Conservation (phyloP, 2,888 invertebrate genomes). For the Alentia gelatinosa region DNA sequence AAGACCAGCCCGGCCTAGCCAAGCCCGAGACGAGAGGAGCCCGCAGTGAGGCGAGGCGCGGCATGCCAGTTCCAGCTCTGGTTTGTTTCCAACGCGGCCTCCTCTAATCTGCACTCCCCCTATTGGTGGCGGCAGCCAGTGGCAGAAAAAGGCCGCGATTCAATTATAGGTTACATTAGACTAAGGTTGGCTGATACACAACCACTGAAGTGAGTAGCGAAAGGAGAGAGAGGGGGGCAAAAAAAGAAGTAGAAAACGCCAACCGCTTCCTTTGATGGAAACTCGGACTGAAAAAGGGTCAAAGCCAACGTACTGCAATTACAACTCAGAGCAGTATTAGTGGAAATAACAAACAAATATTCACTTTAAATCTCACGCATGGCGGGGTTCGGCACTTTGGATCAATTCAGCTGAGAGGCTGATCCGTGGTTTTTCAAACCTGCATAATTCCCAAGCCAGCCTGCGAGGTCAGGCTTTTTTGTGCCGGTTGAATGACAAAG, state of each 20-base stretch:
- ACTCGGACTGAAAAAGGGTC: neutral
- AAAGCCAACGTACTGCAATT: slow-evolving; percentile 39
- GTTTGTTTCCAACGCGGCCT: neutral
- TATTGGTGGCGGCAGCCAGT: neutral
- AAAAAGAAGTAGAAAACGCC: neutral
- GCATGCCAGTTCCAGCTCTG: neutral
- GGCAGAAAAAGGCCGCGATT: neutral
- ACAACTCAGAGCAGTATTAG: neutral
- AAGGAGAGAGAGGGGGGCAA: neutral
- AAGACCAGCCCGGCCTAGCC: neutral
- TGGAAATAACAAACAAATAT: slow-evolving; percentile 40
- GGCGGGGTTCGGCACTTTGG: neutral
- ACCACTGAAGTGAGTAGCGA: too few species aligned
- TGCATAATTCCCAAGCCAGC: neutral
- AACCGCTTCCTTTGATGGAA: neutral
- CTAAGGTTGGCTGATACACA: neutral
- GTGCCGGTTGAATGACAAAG: neutral
- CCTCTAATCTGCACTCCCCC: slow-evolving; percentile 4
- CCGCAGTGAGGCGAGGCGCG: too few species aligned
- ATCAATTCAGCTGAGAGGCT: slow-evolving; percentile 36
- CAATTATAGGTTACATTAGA: slow-evolving; percentile 37
- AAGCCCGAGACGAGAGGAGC: neutral
- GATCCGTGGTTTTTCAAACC: neutral
- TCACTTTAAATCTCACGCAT: slow-evolving; percentile 18
- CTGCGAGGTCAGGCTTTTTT: neutral